Base-by-base conservation (phyloP, 2,797 vertebrate genomes). In the Hypotaenidia philippensis region DNA sequence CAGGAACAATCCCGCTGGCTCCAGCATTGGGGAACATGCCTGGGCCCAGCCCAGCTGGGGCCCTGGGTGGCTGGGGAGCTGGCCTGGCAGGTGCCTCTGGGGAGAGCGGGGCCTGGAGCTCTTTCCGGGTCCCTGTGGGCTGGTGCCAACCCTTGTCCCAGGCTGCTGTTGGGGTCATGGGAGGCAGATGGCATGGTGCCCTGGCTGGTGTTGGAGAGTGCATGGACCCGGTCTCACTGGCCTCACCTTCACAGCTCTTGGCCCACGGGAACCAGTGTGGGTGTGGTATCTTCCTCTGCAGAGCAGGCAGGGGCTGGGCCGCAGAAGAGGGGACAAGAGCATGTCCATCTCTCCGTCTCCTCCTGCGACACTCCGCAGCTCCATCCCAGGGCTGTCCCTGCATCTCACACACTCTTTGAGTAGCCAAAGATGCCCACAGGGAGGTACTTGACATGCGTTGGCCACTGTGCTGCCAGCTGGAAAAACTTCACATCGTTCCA, bases 401-500 rank as follows among this genome's bases (percentile, higher is more conserved):
- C 23, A 1, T 85, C 94, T 99, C 98, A 99, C 96, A 96, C 95
- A 0, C 97, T 98, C 96, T 99, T 99, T 0, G 98, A 98, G 97
- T 99, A 99, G 93, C 99, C 98, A 5, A 99, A 99, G 96, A 99
- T 98, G 78, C 99, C 99, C 94, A 99, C 98, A 4, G 99, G 99
- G 97, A 99, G 99, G 98, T 99, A 98, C 97, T 99, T 99, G 97
- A 99, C 99, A 1, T 99, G 99, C 1, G 99, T 99, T 40, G 99
- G 99, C 99, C 99, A 99, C 97, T 99, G 99, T n/a, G 99, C 99
- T n/a, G 99, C 99, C 91, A 99, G 98, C 97, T 99, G 99, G 98
- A 99, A 99, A 98, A 99, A 99, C 98, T 99, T 99, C 77, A 99
- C 99, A 41, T 99, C 99, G 5, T 99, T 99, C 99, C 99, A 99